Conservation (phyloP, 2,797 vertebrate species). For the Glossophaga mutica region DNA sequence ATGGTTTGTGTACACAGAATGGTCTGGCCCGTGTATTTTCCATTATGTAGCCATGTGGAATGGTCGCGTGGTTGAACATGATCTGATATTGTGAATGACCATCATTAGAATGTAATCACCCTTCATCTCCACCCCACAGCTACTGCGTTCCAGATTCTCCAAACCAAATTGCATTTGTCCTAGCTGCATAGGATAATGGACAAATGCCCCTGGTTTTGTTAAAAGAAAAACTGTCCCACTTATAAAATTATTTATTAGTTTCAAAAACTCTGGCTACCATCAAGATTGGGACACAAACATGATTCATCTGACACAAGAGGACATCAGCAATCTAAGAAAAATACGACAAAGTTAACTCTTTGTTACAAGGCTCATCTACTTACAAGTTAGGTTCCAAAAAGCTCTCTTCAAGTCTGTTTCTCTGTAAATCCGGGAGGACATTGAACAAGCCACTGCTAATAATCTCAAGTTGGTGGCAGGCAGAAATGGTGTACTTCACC, state of each 20-base stretch:
- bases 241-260: conserved; percentile 12
- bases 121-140: background rate
- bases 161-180: background rate
- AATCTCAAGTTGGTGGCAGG: background rate
- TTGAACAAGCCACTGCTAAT: background rate
- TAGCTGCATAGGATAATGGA: background rate
- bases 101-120: background rate
- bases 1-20: conserved; percentile 30
- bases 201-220: background rate
- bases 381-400: background rate
- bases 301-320: background rate
- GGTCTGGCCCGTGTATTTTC: conserved; percentile 39
- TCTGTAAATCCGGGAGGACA: background rate
- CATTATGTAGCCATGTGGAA: conserved; percentile 35
- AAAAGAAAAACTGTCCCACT: background rate
- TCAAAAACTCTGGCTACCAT: conserved; percentile 53
- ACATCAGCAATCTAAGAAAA: background rate
- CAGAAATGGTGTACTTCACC: background rate
- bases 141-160: background rate
- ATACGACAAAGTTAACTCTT: background rate
- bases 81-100: background rate
- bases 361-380: background rate
- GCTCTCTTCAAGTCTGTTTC: background rate
- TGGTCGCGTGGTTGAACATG: background rate
- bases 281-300: background rate